These are phyloP conservation scores for Drosophila anomalipes DNA, from an alignment of 2,888 invertebrate genomes.

Conservation along the genomic window DNA sequence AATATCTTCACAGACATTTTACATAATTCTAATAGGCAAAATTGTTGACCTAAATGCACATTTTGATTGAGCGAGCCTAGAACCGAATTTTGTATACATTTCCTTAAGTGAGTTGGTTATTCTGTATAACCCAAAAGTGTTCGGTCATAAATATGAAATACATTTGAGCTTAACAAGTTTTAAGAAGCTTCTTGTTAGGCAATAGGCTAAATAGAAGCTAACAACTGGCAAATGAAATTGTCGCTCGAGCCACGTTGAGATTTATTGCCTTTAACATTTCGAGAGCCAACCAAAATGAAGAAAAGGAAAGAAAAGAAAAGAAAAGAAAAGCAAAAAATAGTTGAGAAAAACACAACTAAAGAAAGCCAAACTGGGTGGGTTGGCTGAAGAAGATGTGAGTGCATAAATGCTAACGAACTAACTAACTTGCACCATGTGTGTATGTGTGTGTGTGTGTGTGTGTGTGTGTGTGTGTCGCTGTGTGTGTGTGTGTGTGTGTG, in stretches of 20 bases:
- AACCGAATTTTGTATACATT: not conserved
- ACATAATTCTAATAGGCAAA: not conserved
- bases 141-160: not conserved
- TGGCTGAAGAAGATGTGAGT: slow-evolving; percentile 50
- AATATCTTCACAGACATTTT: not conserved
- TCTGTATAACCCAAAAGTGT: not conserved
- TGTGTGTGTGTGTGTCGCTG: too few species aligned
- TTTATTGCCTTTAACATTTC: slow-evolving; percentile 65
- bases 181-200: not conserved
- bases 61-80: not conserved
- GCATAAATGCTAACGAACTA: slow-evolving; percentile 80
- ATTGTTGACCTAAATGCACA: not conserved
- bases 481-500: too few species aligned
- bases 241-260: slow-evolving; percentile 53
- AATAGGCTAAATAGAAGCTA: slow-evolving; percentile 19
- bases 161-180: slow-evolving; percentile 29
- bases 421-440: slow-evolving; percentile 67
- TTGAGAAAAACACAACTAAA: slow-evolving; percentile 11
- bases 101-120: not conserved
- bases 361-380: not conserved
- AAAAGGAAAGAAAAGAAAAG: slow-evolving; percentile 13
- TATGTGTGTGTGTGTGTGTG: slow-evolving; percentile 19
- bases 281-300: slow-evolving; percentile 46
- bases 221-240: slow-evolving; percentile 16
- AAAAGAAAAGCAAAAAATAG: slow-evolving; percentile 3